Base-by-base conservation (phyloP, 2,797 vertebrate genomes). In the Falco peregrinus region DNA sequence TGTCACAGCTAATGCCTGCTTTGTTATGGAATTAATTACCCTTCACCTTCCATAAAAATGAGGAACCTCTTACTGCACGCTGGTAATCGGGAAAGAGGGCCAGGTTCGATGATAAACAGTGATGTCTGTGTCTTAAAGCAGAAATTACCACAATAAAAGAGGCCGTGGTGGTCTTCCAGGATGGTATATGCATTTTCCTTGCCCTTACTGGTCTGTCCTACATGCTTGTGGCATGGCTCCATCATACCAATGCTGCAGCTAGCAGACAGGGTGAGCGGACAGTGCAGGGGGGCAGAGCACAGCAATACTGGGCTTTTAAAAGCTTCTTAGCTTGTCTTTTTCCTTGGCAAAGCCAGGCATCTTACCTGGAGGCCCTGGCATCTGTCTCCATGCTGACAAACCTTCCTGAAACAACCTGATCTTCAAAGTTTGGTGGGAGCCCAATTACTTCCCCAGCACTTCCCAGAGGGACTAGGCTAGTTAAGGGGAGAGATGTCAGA, bases 401-500 rank as follows among this genome's bases (percentile, higher is more conserved):
- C 63, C 33, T 39, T 92, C 67, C 80, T 78, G 78, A 69, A 95
- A 87, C 48, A 89, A 64, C 77, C 17, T 60, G 84, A 94, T 87
- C 82, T 95, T 95, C 74, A 84, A 17, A 89, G 86, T 87, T 78
- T 86, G 54, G 41, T 84, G 43, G 51, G 70, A 92, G 83, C 39
- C 70, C 90, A 86, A 94, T 95, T 95, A 64, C 51, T 90, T 95
- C 60, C 65, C 45, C 82, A 80, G 87, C 0, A 4, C 73, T 70
- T 95, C 60, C 92, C 87, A 74, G 47, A 89, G 73, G 76, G 91
- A 68, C n/a, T 39, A 20, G 53, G 6, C n/a, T 65, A 84, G 92
- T 93, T 88, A 88, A 54, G 89, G 91, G 83, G 50, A 96, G 89
- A 96, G 75, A 93, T 0, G 5, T 86, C 93, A 96, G 93, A 1